Percentiles rank a stretch among this genome's conserved stretches.
These are phyloP conservation scores for Tetanocera ferruginea DNA, from an alignment of 2,888 invertebrate genomes.

Conservation along the genomic window DNA sequence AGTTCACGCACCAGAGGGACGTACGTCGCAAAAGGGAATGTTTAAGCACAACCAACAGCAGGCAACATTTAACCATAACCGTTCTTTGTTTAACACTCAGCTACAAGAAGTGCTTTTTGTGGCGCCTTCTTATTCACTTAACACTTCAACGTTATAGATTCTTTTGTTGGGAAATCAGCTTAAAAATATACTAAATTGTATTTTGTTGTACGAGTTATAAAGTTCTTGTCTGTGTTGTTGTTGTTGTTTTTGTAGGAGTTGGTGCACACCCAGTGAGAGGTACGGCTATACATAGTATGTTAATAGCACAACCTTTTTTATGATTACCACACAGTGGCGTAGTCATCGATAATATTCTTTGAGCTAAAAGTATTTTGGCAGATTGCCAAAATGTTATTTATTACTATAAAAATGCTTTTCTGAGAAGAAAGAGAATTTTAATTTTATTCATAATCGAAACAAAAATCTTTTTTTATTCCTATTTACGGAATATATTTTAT, in stretches of 20 bases:
- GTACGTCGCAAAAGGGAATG: constrained; percentile 26
- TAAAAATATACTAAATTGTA: not conserved
- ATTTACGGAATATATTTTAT: too few relatives aligned
- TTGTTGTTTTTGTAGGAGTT: not conserved
- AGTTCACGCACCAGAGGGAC: constrained; percentile 36
- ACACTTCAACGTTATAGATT: not conserved
- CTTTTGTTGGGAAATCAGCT: not conserved
- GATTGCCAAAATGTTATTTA: too few relatives aligned
- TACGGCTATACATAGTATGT: constrained; percentile 15
- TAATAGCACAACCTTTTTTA: constrained; percentile 24
- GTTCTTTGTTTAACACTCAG: constrained; percentile 20
- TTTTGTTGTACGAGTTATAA: not conserved
- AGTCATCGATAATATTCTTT: too few relatives aligned
- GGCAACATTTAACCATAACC: not conserved
- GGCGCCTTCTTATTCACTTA: not conserved
- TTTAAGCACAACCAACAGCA: not conserved
- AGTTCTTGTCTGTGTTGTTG: not conserved
- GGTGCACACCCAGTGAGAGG: constrained; percentile 46
- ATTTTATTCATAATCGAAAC: too few relatives aligned
- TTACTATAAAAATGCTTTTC: too few relatives aligned
- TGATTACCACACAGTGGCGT: too few relatives aligned
- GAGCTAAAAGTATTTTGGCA: too few relatives aligned
- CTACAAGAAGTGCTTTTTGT: constrained; percentile 9
- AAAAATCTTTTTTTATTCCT: too few relatives aligned
- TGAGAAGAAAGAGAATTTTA: too few relatives aligned